Base-by-base conservation (phyloP, 2,113 vertebrate species). In the Rhea americana region DNA sequence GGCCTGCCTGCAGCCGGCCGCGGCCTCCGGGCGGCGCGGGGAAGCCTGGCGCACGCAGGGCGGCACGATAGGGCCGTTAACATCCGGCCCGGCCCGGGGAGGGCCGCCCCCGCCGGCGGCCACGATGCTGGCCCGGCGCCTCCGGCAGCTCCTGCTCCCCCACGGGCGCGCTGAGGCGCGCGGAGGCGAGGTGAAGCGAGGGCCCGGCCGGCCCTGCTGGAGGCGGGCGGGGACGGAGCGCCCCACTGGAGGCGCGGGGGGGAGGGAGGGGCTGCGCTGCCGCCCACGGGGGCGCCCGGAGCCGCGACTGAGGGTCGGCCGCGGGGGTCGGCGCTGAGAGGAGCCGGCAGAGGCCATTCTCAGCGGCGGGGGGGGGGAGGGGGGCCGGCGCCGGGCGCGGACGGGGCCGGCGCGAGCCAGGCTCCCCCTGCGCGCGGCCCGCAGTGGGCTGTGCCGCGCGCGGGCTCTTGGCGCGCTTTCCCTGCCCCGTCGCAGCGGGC, bases 251-350 rank as follows among this genome's bases (percentile, higher is more conserved):
- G 21, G 30, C 24, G 5, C 20, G 43, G 22, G 6, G 28, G 39
- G 28, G 43, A 19, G 6, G 28, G 41, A 7, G 11, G 2, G 4
- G 19, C 14, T 5, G 4, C 11, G 6, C 13, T 14, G 2, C 2
- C 21, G 5, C 51, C 5, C 5, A 1, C 2, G 2, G 26, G 16
- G 25, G 14, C 3, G 10, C 11, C 4, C 8, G 1, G 19, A 2
- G 4, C 13, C 17, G 4, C 5, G 0, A 0, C 80, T 13, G 13
- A 1, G 21, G 1, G 5, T 15, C 11, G 41, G 7, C 2, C 14
- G 7, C 2, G 14, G 16, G 7, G 26, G 1, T 7, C 51, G 51
- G 16, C 7, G 1, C 30, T 5, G n/a, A 0, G 58, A 39, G 18
- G 41, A 28, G 28, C 13, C 21, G 67, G 93, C 26, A 81, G 76